These are phyloP conservation scores for Rhagophthalmus giganteus DNA, from an alignment of 2,888 invertebrate genomes.

Conservation along the genomic window DNA sequence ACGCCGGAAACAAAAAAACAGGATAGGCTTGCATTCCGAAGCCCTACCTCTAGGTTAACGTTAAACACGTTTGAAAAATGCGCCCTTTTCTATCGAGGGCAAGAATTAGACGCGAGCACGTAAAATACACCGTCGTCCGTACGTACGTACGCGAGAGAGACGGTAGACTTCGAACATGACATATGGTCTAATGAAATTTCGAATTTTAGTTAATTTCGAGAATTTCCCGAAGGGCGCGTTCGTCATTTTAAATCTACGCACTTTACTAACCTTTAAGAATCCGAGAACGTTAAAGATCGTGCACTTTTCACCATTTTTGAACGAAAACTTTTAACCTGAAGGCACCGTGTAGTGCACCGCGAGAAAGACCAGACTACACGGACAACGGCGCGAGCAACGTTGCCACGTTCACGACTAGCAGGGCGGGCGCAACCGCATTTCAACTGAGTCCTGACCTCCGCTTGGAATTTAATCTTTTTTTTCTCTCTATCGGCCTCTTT, in stretches of 20 bases:
- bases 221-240: no score
- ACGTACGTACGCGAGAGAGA: neutral
- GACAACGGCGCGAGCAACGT: slow-evolving; percentile 17
- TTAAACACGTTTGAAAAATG: neutral
- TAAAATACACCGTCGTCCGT: no score
- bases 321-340: slow-evolving; percentile 6
- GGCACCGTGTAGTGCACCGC: slow-evolving; percentile 21
- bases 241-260: slow-evolving; percentile 1
- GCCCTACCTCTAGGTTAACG: slow-evolving; percentile 13
- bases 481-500: slow-evolving; percentile 3
- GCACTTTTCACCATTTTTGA: slow-evolving; percentile 20
- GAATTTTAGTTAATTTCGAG: no score
- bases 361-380: slow-evolving; percentile 24
- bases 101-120: no score
- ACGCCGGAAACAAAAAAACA: slow-evolving; percentile 51
- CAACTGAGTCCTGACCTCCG: slow-evolving; percentile 23
- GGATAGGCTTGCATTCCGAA: slow-evolving; percentile 27
- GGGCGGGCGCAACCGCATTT: slow-evolving; percentile 30
- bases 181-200: neutral
- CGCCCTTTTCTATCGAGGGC: neutral
- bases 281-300: slow-evolving; percentile 1
- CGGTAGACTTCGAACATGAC: neutral
- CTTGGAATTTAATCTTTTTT: slow-evolving; percentile 23
- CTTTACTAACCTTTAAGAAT: slow-evolving; percentile 20
- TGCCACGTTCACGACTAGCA: slow-evolving; percentile 16